Evolutionary conservation across 2,888 invertebrate genomes (phyloP).

Genomic region (Byasa hedistus): DNA sequence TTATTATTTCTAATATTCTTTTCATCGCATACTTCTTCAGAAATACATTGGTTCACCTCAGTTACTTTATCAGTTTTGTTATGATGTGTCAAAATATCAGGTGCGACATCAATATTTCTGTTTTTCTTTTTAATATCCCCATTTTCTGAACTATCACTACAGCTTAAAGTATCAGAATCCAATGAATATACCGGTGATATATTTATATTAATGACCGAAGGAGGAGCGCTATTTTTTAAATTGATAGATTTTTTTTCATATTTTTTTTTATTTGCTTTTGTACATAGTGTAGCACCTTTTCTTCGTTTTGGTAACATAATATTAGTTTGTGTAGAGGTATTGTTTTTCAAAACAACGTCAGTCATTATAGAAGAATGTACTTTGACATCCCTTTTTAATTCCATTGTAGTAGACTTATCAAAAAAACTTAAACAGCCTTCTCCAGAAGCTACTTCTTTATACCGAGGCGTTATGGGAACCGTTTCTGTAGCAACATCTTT

Average conservation of each 20-base stretch:
- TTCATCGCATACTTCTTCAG: slow-evolving; percentile 27
- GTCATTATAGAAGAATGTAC: slow-evolving; percentile 70
- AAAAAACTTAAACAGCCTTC: slow-evolving; percentile 53
- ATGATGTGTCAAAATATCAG: slow-evolving; percentile 81
- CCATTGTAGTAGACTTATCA: slow-evolving; percentile 61
- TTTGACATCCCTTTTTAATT: slow-evolving; percentile 46
- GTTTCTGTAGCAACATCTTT: slow-evolving; percentile 67
- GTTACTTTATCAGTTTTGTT: slow-evolving; percentile 60
- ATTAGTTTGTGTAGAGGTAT: slow-evolving; percentile 61
- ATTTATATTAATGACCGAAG: slow-evolving; percentile 80
- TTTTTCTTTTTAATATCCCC: slow-evolving; percentile 29
- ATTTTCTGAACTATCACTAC: slow-evolving; percentile 72
- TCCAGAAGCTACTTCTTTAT: slow-evolving; percentile 70
- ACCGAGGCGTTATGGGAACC: slow-evolving; percentile 67
- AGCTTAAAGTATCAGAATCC: slow-evolving; percentile 67
- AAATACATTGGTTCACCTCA: slow-evolving; percentile 38
- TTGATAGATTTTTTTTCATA: slow-evolving; percentile 36
- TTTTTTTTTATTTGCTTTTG: slow-evolving; percentile 43
- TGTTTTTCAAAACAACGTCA: slow-evolving; percentile 47
- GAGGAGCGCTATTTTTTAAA: slow-evolving; percentile 53
- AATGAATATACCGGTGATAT: slow-evolving; percentile 77
- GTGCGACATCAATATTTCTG: slow-evolving; percentile 59
- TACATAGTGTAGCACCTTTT: slow-evolving; percentile 44
- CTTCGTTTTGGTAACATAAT: slow-evolving; percentile 58
- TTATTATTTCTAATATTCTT: slow-evolving; percentile 9